These are phyloP conservation scores for Leistus spinibarbis DNA, from an alignment of 2,888 invertebrate genomes.

Conservation along the genomic window DNA sequence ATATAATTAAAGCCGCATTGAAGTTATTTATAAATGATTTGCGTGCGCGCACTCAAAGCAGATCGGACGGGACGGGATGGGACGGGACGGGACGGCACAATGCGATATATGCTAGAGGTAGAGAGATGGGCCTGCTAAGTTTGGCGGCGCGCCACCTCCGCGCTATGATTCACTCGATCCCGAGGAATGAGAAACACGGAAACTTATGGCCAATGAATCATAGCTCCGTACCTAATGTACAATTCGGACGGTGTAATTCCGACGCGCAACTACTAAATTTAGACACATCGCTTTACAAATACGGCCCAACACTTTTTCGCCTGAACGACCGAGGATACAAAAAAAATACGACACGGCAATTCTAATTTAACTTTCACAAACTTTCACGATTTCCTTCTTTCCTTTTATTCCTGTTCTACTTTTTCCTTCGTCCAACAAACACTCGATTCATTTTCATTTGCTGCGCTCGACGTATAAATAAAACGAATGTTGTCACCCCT, in stretches of 20 bases:
- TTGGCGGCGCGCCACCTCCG: background rate
- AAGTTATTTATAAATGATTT: slow-evolving; percentile 26
- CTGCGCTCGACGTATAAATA: background rate
- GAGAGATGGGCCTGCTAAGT: background rate
- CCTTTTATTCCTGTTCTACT: too few species aligned
- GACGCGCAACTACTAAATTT: slow-evolving; percentile 16
- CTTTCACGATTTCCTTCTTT: background rate
- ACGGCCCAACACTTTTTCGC: background rate
- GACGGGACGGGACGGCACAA: background rate
- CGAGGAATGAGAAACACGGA: background rate
- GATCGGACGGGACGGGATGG: slow-evolving; percentile 5
- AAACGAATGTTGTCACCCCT: background rate
- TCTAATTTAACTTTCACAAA: slow-evolving; percentile 30
- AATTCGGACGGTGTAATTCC: slow-evolving; percentile 24
- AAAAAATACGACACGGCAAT: slow-evolving; percentile 32
- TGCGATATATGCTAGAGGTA: background rate
- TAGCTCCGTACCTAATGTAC: slow-evolving; percentile 18
- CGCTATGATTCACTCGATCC: background rate
- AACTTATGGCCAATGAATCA: slow-evolving; percentile 20
- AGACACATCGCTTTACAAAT: slow-evolving; percentile 32
- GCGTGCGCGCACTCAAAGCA: slow-evolving; percentile 13
- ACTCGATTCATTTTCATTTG: background rate
- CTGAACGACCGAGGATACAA: slow-evolving; percentile 13
- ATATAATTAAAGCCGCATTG: slow-evolving; percentile 19
- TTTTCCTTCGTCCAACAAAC: background rate